Base-by-base conservation (phyloP, 64 coral and sea anemone species). In the Stichodactyla helianthus region DNA sequence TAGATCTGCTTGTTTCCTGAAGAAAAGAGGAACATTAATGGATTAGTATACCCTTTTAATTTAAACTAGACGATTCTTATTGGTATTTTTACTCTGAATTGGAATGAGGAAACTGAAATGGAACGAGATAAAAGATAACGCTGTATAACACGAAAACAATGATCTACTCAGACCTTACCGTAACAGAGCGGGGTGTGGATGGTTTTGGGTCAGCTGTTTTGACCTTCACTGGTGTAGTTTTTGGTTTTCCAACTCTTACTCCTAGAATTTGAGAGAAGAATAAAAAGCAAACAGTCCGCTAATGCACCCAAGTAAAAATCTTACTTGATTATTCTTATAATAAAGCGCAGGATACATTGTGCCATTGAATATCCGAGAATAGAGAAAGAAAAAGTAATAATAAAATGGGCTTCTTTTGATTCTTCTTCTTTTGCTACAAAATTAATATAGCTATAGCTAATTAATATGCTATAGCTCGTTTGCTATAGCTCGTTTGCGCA, bases 1-100 rank as follows among this genome's bases (percentile, higher is more conserved):
- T 84, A 55, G 81, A n/a, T 74, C 23, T 74, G 27, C 35, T 77
- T 71, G 81, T 28, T 77, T 77, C 83, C 88, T 89, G 51, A 12
- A 77, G 60, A 74, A 55, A 54, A 35, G 20, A 44, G 6, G 18
- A 56, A 35, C 26, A 53, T 71, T 16, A 50, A 71, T 71, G 27
- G 22, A 74, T 74, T 74, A 26, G 22, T 35, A 74, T 35, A 74
- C 25, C 25, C 1, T 11, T 27, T 28, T 13, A 11, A n/a, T 7
- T 31, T 31, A 22, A 6, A 20, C 8, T 25, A 20, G 18, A 4
- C 20, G 20, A 17, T 60, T 60, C 59, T 60, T 60, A 17, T 13
- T 60, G 14, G 4, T 13, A 60, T 17, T 60, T 15, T 12, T 60
- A 60, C 17, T 5, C 59, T 13, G 11, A 17, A 60, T 18, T 60